These are phyloP conservation scores for Sander vitreus DNA, from an alignment of 2,113 vertebrate genomes.

Conservation along the genomic window DNA sequence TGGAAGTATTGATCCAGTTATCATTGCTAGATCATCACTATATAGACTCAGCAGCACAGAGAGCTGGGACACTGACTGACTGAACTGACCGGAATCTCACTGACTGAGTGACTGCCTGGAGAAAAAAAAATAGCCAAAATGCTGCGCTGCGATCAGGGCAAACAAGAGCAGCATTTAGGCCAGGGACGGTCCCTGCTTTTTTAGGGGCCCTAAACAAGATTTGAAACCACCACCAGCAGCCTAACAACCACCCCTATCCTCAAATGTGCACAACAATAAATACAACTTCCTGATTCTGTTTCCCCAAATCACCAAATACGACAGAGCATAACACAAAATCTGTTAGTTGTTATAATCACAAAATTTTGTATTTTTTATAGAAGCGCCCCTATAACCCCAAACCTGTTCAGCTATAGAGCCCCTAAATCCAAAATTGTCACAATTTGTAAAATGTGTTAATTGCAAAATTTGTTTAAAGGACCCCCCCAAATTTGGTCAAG, in stretches of 20 bases:
- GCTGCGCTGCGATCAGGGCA: constrained; percentile 20
- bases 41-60: constrained; percentile 72
- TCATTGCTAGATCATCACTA: constrained; percentile 82
- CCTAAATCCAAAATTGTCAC: neutral
- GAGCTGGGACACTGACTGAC: constrained; percentile 42
- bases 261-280: neutral
- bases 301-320: neutral
- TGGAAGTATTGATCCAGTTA: constrained; percentile 82
- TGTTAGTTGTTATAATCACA: neutral
- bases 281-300: neutral
- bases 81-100: constrained; percentile 29
- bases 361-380: neutral
- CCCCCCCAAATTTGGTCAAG: neutral
- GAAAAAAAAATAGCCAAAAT: constrained; percentile 37
- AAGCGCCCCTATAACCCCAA: too few species aligned
- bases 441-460: too few species aligned
- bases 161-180: neutral
- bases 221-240: neutral
- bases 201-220: neutral
- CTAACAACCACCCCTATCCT: neutral
- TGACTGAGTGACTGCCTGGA: constrained; percentile 53
- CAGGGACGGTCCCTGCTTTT: neutral
- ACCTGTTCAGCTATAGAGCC: too few species aligned
- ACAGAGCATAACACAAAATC: neutral
- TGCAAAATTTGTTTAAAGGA: neutral